phyloP scores from a whole-genome alignment of 2,888 invertebrate genomes.

The Drosophila borealis region DNA sequence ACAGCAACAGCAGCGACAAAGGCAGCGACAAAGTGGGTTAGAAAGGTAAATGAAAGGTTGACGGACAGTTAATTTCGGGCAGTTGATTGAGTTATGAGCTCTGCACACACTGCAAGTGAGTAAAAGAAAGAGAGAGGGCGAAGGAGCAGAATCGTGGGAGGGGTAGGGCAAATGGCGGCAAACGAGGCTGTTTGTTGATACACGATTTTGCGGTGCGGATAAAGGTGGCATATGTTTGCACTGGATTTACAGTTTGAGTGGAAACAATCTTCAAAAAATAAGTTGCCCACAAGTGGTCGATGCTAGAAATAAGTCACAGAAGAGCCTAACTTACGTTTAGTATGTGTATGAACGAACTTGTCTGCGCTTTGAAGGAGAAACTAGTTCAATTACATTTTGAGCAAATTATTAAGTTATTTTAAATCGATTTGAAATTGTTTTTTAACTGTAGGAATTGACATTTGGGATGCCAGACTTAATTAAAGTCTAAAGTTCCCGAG shows the following conservation, averaged over 20 bases:
- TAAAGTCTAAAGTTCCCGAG: too few species aligned
- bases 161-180: not conserved
- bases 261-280: not conserved
- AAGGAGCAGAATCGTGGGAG: not conserved
- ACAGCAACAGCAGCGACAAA: constrained; percentile 3
- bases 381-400: too few species aligned
- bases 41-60: constrained; percentile 73
- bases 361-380: too few species aligned
- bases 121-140: not conserved
- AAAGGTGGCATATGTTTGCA: constrained; percentile 25
- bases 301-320: not conserved
- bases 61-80: constrained; percentile 73
- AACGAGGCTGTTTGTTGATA: constrained; percentile 34
- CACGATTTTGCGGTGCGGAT: constrained; percentile 19
- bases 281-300: not conserved
- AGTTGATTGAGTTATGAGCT: constrained; percentile 65
- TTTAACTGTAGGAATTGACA: too few species aligned
- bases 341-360: too few species aligned
- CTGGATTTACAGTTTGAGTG: constrained; percentile 1
- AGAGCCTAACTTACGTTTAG: too few species aligned
- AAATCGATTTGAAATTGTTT: too few species aligned
- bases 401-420: too few species aligned
- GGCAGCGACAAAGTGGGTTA: constrained; percentile 43
- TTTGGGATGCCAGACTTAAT: too few species aligned
- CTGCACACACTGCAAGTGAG: constrained; percentile 18